Conservation (phyloP, 2,113 vertebrate species). For the Pungitius pungitius region DNA sequence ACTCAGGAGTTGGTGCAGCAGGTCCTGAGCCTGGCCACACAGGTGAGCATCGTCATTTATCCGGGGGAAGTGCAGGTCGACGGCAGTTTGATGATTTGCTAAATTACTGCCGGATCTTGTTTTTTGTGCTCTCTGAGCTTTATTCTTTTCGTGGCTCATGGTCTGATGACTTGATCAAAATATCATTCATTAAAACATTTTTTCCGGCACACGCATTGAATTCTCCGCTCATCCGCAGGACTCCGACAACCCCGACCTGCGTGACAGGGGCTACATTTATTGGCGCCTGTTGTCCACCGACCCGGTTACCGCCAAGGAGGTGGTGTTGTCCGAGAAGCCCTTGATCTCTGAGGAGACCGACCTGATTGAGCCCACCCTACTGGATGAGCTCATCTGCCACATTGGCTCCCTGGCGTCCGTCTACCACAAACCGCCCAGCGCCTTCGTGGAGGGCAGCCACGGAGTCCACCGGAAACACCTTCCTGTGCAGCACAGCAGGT, state of each 20-base stretch:
- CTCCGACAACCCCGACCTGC: conserved; percentile 97
- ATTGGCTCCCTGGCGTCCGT: conserved; percentile 96
- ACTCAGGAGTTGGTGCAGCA: conserved; percentile 97
- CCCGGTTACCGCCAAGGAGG: conserved; percentile 97
- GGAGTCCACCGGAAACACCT: conserved; percentile 97
- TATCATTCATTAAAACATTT: no score
- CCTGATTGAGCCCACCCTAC: conserved; percentile 93
- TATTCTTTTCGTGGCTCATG: neutral
- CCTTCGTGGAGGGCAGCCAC: conserved; percentile 98
- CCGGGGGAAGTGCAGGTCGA: neutral
- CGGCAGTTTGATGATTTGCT: neutral
- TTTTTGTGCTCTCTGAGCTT: neutral
- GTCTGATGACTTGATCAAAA: neutral
- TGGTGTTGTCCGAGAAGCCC: conserved; percentile 96
- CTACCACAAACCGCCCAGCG: conserved; percentile 98
- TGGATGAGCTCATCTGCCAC: conserved; percentile 97
- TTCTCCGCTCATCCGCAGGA: conserved; percentile 79
- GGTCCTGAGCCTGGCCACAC: conserved; percentile 95
- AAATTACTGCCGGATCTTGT: neutral
- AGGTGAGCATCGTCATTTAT: conserved; percentile 79
- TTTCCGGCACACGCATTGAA: neutral
- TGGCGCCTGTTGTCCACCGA: conserved; percentile 98
- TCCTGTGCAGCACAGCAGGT: conserved; percentile 98
- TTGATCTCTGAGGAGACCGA: conserved; percentile 98
- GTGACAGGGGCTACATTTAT: conserved; percentile 98